phyloP scores from a whole-genome alignment of 2,797 vertebrate species.

The Rhincodon typus region DNA sequence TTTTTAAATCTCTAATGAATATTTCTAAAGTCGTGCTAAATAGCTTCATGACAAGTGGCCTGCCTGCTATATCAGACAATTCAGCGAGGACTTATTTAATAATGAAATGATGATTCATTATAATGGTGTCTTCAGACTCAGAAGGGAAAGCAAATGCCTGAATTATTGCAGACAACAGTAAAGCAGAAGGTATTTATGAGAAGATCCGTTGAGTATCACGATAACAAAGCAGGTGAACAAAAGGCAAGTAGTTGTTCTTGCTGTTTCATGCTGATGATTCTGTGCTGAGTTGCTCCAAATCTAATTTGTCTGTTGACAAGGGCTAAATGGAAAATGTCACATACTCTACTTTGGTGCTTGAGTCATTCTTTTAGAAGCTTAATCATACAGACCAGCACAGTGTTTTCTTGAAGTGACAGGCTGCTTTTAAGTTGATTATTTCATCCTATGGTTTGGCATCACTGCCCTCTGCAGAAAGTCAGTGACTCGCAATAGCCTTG shows the following conservation, averaged over 20 bases:
- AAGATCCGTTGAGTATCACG: background rate
- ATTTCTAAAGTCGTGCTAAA: constrained; percentile 9
- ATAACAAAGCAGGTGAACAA: background rate
- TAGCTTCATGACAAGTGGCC: background rate
- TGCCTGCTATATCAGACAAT: background rate
- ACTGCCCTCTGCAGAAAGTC: background rate
- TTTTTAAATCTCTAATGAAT: background rate
- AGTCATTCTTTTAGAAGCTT: background rate
- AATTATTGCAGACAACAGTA: background rate
- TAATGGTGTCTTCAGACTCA: background rate
- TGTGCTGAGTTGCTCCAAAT: background rate
- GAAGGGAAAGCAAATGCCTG: background rate
- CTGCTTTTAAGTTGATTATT: background rate
- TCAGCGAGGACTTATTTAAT: constrained; percentile 8
- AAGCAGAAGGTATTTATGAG: background rate
- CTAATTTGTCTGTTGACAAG: background rate
- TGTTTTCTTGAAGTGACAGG: background rate
- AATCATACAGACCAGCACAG: background rate
- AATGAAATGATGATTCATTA: background rate
- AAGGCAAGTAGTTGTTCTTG: background rate
- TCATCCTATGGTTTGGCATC: background rate
- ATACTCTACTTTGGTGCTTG: background rate
- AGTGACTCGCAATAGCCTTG: background rate
- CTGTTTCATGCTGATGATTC: background rate
- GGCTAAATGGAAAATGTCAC: constrained; percentile 1